These are phyloP conservation scores for Bombus waltoni DNA, from an alignment of 1,140 invertebrate genomes.

Conservation along the genomic window DNA sequence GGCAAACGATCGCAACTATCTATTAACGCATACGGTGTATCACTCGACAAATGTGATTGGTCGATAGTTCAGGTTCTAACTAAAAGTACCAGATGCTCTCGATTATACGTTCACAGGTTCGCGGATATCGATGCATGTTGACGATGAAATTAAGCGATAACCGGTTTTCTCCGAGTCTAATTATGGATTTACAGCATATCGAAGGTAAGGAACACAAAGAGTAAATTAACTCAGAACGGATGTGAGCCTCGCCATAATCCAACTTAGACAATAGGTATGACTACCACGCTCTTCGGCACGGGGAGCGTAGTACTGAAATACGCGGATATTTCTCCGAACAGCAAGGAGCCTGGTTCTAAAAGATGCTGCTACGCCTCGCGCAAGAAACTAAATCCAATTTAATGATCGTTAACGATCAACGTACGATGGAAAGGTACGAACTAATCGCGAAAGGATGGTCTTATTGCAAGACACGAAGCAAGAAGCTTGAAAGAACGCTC, in stretches of 20 bases:
- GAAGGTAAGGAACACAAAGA: conserved; percentile 47
- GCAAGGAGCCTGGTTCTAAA: background rate
- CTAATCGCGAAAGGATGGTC: background rate
- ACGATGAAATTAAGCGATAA: conserved; percentile 1
- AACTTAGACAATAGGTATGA: conserved; percentile 54
- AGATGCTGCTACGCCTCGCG: background rate
- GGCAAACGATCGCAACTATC: background rate
- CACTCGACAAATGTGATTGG: background rate
- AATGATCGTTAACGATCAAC: background rate
- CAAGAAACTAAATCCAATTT: too few species aligned
- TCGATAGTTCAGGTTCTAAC: background rate
- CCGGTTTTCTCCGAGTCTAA: conserved; percentile 26
- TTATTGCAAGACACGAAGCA: background rate
- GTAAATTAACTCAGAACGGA: conserved; percentile 47
- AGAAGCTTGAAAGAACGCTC: too few species aligned
- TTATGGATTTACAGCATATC: conserved; percentile 41
- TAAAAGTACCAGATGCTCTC: background rate
- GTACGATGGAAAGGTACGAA: background rate
- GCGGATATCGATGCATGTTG: conserved; percentile 5
- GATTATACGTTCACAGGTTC: background rate
- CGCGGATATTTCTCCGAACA: conserved; percentile 41
- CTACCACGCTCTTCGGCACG: conserved; percentile 45
- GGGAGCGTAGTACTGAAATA: conserved; percentile 29
- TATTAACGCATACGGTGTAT: background rate
- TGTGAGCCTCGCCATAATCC: conserved; percentile 52